Evolutionary conservation across 2,797 vertebrate genomes (phyloP), one percentile per base, ranked within the genome.

Genomic region (Anas flavirostris): DNA sequence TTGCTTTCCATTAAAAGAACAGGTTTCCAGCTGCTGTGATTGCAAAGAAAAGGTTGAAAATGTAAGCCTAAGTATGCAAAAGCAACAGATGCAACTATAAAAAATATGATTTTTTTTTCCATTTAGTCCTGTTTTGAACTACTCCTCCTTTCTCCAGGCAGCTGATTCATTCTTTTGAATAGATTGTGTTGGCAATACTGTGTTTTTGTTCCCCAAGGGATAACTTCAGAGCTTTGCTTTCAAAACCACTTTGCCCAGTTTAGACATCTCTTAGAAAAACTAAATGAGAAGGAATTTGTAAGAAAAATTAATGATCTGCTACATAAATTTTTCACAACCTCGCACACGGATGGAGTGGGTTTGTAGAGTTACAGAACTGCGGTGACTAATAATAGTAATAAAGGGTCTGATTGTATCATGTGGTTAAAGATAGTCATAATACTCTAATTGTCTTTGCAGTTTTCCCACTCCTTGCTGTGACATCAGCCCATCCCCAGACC

Each of bases 381-480:
- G 55, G 68, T 94, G 88, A 94, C 83, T 96, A 95, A 82, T 93
- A 94, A 96, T 86, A 95, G 89, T 86, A 93, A 84, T 96, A 58
- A 88, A 91, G 58, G 62, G 33, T 74, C 75, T 92, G 90, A 84
- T 94, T 92, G 80, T 91, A 52, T 48, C 82, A 12, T 90, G 83
- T 70, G 82, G 90, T 93, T 97, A 88, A 91, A 95, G 77, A 87
- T n/a, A 91, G 93, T 94, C 95, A 96, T 91, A 96, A 94, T 87
- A 89, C 60, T 75, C 37, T 91, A 86, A 90, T 87, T 96, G 95
- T 97, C 90, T 91, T 82, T 92, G 73, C 76, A 66, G 0, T 86
- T 94, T 93, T 93, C 92, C 94, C 68, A 56, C 90, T 96, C 75
- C 21, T 67, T 93, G 88, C 90, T 93, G 91, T 96, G 93, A 96